phyloP scores from a whole-genome alignment of 1,140 invertebrate species.

The Pachyrhynchus sulphureomaculatus region DNA sequence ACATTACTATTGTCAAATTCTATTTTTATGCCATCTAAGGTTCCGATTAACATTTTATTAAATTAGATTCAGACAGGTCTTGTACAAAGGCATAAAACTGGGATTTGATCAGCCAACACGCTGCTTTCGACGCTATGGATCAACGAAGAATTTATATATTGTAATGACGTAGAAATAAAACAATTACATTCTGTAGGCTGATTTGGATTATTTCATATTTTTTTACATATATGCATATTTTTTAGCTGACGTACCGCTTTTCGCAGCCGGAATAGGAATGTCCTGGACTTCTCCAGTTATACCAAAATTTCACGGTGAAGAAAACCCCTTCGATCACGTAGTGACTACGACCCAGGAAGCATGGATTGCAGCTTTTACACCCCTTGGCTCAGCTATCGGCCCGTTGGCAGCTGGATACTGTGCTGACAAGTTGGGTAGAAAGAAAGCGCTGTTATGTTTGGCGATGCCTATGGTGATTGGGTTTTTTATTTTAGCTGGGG shows the following conservation, averaged over 20 bases:
- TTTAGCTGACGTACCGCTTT: constrained; percentile 18
- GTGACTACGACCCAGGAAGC: constrained; percentile 60
- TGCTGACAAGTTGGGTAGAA: constrained; percentile 53
- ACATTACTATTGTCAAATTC: no score
- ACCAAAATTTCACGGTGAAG: constrained; percentile 54
- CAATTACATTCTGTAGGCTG: no score
- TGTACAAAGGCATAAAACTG: no score
- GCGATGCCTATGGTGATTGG: constrained; percentile 30
- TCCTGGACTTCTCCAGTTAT: constrained; percentile 72
- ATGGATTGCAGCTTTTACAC: constrained; percentile 79
- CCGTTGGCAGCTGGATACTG: constrained; percentile 45
- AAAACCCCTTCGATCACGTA: constrained; percentile 42
- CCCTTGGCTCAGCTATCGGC: constrained; percentile 69
- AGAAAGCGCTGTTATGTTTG: constrained; percentile 54
- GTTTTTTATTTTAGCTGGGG: constrained; percentile 16
- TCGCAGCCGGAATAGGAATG: constrained; percentile 15
- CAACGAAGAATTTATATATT: no score
- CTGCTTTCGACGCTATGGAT: no score
- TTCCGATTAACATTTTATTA: no score
- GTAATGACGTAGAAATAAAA: no score
- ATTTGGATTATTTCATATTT: no score
- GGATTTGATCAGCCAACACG: no score
- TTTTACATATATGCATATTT: no score
- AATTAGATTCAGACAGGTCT: no score
- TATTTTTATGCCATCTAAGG: no score